Evolutionary conservation across 2,113 vertebrate genomes (phyloP).

Genomic region (Salvelinus alpinus): DNA sequence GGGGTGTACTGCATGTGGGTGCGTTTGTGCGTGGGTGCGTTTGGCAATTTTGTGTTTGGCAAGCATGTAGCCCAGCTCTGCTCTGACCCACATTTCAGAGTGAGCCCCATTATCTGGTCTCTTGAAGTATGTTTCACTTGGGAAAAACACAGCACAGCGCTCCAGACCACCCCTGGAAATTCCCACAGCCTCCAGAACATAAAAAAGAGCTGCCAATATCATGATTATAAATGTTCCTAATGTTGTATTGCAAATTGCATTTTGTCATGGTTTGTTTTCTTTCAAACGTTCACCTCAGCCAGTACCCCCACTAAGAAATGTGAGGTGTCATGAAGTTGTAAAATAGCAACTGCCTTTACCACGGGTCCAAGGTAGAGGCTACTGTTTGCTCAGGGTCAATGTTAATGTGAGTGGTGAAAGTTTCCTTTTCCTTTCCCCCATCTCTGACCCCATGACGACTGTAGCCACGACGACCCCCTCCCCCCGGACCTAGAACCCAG

Average conservation of each 20-base stretch:
- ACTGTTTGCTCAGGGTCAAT: slow-evolving; percentile 56
- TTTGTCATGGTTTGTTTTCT: no score
- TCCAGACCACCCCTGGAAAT: slow-evolving; percentile 33
- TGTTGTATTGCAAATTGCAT: no score
- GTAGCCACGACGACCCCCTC: slow-evolving; percentile 12
- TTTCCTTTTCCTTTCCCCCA: slow-evolving; percentile 20
- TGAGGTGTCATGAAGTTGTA: slow-evolving; percentile 49
- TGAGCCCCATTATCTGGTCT: slow-evolving; percentile 17
- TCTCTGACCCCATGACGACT: not conserved
- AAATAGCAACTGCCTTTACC: slow-evolving; percentile 23
- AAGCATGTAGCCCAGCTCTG: not conserved
- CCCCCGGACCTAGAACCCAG: not conserved
- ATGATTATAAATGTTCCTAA: no score
- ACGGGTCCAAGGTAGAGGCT: slow-evolving; percentile 6
- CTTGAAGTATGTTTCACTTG: slow-evolving; percentile 26
- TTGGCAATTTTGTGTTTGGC: no score
- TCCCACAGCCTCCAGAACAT: slow-evolving; percentile 38
- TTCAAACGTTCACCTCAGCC: not conserved
- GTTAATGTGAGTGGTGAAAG: slow-evolving; percentile 42
- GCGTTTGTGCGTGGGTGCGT: not conserved
- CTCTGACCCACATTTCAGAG: not conserved
- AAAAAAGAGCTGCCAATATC: no score
- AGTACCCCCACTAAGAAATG: not conserved
- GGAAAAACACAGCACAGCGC: slow-evolving; percentile 32
- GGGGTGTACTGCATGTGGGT: no score